Base-by-base conservation (phyloP, 1,140 invertebrate genomes). In the Drosophila kepulauana region DNA sequence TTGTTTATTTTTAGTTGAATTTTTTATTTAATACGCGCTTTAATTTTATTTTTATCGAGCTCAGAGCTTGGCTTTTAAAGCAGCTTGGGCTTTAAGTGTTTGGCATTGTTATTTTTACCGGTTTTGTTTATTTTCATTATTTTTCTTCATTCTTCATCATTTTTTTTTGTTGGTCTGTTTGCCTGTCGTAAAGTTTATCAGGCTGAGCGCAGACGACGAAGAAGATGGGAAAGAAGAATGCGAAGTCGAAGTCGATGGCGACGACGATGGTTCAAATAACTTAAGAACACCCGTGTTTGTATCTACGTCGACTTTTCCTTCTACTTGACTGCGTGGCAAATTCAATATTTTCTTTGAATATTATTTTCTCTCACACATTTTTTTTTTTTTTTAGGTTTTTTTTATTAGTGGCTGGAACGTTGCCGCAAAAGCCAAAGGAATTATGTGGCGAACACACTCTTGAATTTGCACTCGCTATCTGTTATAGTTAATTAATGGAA, bases 151-250 rank as follows among this genome's bases (percentile, higher is more conserved):
- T 57, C 41, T 43, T 38, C 35, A 38, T 38, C 30, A 5, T 54
- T 15, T 33, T 54, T 35, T 56, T 56, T 33, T 56, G 5, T 56
- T 56, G 25, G 56, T 68, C 15, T 70, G 46, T 51, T 70, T 48
- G 81, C 54, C 41, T 63, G 64, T 84, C 77, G 56, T 84, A 77
- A 84, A 80, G 20, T 80, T 80, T 81, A 80, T 84, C 73, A 59
- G 28, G 13, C 46, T 35, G 35, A 35, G 46, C 15, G 10, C 70
- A 82, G 76, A 58, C 62, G 13, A 49, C 11, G 33, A 8, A 28
- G 59, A 13, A 20, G 45, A 16, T 16, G 28, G 20, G 8, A 8
- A 28, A 11, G 10, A 3, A 11, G 35, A 38, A 38, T 3, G 2
- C 35, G 35, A 38, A 33, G 30, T 33, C 30, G 30, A 20, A 8